Evolutionary conservation across 2,888 invertebrate genomes (phyloP).

Genomic region (Laothoe populi): DNA sequence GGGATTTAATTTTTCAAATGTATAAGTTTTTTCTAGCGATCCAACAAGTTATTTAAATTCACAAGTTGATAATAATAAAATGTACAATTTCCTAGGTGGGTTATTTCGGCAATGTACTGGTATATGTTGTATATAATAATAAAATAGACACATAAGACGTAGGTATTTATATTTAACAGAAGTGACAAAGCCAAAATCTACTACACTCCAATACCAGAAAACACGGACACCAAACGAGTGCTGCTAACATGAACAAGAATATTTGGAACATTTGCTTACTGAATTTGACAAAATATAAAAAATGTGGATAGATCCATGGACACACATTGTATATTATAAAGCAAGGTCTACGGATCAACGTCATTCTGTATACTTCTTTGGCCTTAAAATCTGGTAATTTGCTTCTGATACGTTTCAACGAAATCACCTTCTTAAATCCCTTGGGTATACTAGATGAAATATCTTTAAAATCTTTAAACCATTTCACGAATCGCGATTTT

Average conservation of each 20-base stretch:
- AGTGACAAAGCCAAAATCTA: not conserved
- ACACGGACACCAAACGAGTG: conserved; percentile 16
- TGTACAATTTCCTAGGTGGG: too few species aligned
- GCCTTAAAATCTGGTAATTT: not conserved
- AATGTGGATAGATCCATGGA: conserved; percentile 25
- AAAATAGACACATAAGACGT: not conserved
- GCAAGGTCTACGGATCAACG: not conserved
- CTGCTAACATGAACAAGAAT: conserved; percentile 16
- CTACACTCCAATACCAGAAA: not conserved
- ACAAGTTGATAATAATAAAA: too few species aligned
- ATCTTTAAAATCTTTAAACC: not conserved
- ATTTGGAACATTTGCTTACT: conserved; percentile 1
- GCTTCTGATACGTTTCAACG: not conserved
- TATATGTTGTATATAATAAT: not conserved
- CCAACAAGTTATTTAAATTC: too few species aligned
- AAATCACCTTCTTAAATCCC: not conserved
- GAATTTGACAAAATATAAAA: not conserved
- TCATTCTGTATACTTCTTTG: conserved; percentile 5
- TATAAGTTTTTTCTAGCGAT: too few species aligned
- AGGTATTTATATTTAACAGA: not conserved
- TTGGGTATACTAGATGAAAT: not conserved
- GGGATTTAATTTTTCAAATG: too few species aligned
- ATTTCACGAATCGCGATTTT: not conserved
- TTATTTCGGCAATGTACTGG: too few species aligned
- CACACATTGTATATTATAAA: conserved; percentile 15